Evolutionary conservation across 2,113 vertebrate species (phyloP).

Genomic region (Terrapene triunguis): DNA sequence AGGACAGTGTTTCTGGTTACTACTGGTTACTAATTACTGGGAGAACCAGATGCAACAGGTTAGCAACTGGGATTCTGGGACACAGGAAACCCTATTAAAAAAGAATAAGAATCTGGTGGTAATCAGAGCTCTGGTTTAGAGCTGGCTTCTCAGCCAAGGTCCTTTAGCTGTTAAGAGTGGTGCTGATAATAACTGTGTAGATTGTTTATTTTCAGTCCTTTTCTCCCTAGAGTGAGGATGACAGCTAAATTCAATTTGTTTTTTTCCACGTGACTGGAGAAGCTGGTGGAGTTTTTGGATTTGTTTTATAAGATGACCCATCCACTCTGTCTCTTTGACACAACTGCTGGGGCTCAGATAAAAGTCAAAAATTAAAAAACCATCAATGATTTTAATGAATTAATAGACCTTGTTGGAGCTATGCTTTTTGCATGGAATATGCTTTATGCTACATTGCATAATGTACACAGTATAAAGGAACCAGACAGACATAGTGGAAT

Average conservation of each 20-base stretch:
- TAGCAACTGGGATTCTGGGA: not conserved
- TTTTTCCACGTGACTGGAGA: not conserved
- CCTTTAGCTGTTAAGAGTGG: not conserved
- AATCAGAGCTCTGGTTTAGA: rapidly evolving
- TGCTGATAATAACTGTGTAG: not conserved
- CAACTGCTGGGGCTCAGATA: not conserved
- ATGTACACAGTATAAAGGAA: not conserved
- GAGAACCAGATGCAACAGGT: not conserved
- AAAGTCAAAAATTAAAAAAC: not conserved
- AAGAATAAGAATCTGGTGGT: not conserved
- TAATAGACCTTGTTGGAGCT: not conserved
- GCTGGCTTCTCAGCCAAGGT: not conserved
- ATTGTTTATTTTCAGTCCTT: not conserved
- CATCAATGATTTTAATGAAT: not conserved
- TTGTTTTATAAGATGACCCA: not conserved
- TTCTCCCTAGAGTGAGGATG: rapidly evolving
- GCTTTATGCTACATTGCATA: not conserved
- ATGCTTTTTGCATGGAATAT: not conserved
- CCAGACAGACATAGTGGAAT: not conserved
- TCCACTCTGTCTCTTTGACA: not conserved
- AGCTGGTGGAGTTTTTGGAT: not conserved
- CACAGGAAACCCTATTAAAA: not conserved
- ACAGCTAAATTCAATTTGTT: not conserved
- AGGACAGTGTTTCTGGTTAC: not conserved
- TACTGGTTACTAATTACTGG: not conserved